Evolutionary conservation across 2,888 invertebrate genomes (phyloP), one percentile per base, ranked within the genome.

Genomic region (Agrenia bidenticulata): DNA sequence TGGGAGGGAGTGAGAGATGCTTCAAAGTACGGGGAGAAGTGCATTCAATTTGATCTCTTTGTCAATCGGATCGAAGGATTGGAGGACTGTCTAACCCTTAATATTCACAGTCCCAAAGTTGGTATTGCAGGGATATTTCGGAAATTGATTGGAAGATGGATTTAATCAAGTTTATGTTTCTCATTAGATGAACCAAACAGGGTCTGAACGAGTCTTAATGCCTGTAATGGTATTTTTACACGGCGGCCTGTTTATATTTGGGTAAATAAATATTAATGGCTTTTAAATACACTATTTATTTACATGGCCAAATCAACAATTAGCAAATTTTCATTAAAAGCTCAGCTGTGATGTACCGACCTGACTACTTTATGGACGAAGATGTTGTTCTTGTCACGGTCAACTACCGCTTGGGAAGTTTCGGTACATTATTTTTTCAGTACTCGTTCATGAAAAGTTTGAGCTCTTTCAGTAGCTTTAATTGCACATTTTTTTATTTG

Each of bases 41-140:
- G 72, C 26, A 37, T 72, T 19, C 67, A 69, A 2, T 9, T 66
- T 2, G 72, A 72, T 4, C 39, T 72, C 2, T 63, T 69, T 24
- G 27, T 66, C 4, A 64, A 66, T 7, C 21, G 45, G 1, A 24
- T 67, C 0, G 66, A 60, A 41, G 72, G 72, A 9, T 11, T 24
- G 13, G 68, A 67, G 45, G 68, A 72, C 27, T 69, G 72, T 42
- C 32, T 69, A 0, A 66, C 15, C 19, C 49, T 69, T 1, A 63
- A 72, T 26, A 59, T 69, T 1, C 55, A 39, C 9, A 45, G 9
- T 4, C 45, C 45, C 5, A 19, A 45, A 11, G 45, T n/a, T n/a
- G n/a, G n/a, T n/a, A n/a, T n/a, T n/a, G n/a, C n/a, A n/a, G n/a
- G n/a, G n/a, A n/a, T n/a, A n/a, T n/a, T n/a, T n/a, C n/a, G n/a